Base-by-base conservation (phyloP, 1,140 invertebrate genomes). In the Neodiprion lecontei region DNA sequence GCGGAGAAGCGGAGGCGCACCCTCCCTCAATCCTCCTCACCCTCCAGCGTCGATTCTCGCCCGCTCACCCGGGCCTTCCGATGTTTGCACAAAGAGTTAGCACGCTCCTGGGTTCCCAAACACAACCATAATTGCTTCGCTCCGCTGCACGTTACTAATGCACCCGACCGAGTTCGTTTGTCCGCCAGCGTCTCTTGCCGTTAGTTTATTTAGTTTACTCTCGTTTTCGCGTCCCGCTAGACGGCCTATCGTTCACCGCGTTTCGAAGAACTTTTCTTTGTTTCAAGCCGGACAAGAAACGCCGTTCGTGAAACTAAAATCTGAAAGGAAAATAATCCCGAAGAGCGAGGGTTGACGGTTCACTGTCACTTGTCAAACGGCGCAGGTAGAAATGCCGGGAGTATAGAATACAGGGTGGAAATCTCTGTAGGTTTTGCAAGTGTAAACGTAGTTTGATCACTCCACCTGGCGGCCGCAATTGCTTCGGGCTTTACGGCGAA, bases 101-200 rank as follows among this genome's bases (percentile, higher is more conserved):
- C 77, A 78, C 79, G 75, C 81, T 77, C 71, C 77, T 61, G 53
- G 53, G 79, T 78, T 80, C 76, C 79, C 81, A 17, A 21, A 80
- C 82, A 80, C 81, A 83, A 80, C 79, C 79, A 78, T 84, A 85
- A 85, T 85, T 85, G 83, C 83, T 84, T 78, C 83, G 83, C 83
- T 79, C 80, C 79, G 80, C 75, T 84, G 82, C 78, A 79, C 82
- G 82, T 76, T 78, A 74, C 21, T 47, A 69, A 47, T 69, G 21
- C 21, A 47, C 67, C 76, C 74, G 71, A 77, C 76, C n/a, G 53
- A 61, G 53, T 61, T 17, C 53, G 53, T 61, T 61, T 61, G 53
- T 61, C 53, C 53, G n/a, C 53, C 9, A 12, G 53, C 53, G 53
- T 61, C 53, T 61, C 53, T 61, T 17, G 53, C 53, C n/a, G 53